Evolutionary conservation across 2,888 invertebrate species (phyloP).

Genomic region (Lutraria lutraria): DNA sequence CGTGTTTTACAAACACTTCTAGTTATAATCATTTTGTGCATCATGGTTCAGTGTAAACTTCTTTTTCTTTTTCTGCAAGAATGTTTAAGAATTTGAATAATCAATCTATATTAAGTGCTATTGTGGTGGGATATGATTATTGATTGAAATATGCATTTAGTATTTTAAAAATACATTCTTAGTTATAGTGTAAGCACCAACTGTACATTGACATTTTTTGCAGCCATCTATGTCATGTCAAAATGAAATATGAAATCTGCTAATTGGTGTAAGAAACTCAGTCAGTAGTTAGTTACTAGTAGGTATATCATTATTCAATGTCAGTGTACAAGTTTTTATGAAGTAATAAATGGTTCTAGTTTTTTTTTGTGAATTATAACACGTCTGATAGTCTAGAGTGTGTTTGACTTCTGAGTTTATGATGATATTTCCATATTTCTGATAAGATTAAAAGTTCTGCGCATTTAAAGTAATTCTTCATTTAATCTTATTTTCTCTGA

Average conservation of each 20-base stretch:
- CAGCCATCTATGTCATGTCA: conserved; percentile 1
- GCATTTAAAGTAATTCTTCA: too few relatives aligned
- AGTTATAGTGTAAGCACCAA: neutral
- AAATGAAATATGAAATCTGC: neutral
- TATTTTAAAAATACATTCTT: neutral
- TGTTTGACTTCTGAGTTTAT: neutral
- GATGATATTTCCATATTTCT: neutral
- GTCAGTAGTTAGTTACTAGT: conserved; percentile 8
- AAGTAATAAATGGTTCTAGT: neutral
- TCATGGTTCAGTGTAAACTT: too few relatives aligned
- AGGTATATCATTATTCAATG: conserved; percentile 21
- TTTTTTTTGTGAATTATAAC: neutral
- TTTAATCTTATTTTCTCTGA: too few relatives aligned
- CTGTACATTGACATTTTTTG: neutral
- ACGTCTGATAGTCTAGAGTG: neutral
- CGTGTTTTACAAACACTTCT: too few relatives aligned
- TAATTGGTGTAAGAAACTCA: neutral
- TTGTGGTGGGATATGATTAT: too few relatives aligned
- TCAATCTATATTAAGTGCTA: too few relatives aligned
- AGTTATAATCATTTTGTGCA: too few relatives aligned
- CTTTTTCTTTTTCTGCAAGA: too few relatives aligned
- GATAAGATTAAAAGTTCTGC: neutral
- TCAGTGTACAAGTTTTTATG: neutral
- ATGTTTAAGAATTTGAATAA: too few relatives aligned
- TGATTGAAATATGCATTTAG: neutral